Percentiles rank a stretch among this genome's conserved stretches.
Evolutionary conservation across 2,797 vertebrate genomes (phyloP).

Genomic region (Tenualosa thibaudeaui): DNA sequence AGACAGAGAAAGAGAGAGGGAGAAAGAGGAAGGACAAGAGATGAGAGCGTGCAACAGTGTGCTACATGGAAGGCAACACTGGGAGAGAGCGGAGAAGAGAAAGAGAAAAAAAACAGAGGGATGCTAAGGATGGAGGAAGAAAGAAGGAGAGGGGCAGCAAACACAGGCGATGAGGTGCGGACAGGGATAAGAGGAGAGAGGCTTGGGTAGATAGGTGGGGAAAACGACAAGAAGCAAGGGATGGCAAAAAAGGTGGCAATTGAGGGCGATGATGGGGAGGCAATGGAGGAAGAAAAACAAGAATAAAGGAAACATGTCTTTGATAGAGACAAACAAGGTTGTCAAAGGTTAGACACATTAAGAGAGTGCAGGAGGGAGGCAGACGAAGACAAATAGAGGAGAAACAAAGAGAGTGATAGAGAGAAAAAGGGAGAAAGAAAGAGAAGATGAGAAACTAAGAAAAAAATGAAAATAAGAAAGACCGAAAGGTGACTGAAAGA

Average conservation of each 20-base stretch:
- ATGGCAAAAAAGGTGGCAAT: background rate
- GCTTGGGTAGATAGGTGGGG: background rate
- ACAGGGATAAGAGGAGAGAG: background rate
- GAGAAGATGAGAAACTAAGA: background rate
- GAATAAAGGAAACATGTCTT: background rate
- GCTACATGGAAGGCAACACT: background rate
- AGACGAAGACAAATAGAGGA: background rate
- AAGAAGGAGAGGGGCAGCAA: background rate
- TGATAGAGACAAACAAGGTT: constrained; percentile 4
- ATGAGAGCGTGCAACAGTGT: constrained; percentile 8
- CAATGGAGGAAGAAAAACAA: background rate
- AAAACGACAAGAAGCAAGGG: background rate
- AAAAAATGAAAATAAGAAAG: no score
- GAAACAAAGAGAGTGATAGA: background rate
- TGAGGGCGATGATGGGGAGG: background rate
- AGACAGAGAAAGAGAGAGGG: background rate
- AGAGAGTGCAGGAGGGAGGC: background rate
- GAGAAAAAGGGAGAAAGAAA: background rate
- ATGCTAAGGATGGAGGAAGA: background rate
- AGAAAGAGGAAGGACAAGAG: background rate
- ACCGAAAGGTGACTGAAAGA: no score
- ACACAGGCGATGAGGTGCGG: background rate
- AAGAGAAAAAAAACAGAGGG: background rate
- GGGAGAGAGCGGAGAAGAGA: constrained; percentile 10
- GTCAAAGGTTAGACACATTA: constrained; percentile 4